Evolutionary conservation across 2,797 vertebrate genomes (phyloP), one percentile per base, ranked within the genome.

Genomic region (Loris lydekkerianus): DNA sequence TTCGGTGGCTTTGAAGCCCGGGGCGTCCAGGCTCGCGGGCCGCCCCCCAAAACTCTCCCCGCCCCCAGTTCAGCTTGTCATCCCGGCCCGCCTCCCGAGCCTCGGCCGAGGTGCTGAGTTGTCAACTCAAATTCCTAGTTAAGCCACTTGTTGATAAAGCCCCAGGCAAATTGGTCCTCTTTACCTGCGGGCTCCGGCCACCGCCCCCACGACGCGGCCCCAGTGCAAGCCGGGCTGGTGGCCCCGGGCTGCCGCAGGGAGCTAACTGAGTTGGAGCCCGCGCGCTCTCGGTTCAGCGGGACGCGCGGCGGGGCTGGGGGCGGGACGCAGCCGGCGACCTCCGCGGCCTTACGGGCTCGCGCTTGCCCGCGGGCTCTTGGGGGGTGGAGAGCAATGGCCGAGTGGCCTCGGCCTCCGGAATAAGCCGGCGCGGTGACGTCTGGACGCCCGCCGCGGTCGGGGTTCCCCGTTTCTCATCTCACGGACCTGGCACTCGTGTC

Each of bases 111-210:
- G 95, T 95, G 94, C 80, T 43, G 92, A 95, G 80, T 88, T 93
- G 95, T 97, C 86, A 67, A 37, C 43, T 73, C 46, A 58, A 95
- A 97, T 94, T 95, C 95, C 83, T 84, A 37, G 76, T 96, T 94
- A 95, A 96, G 82, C 88, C 86, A 49, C 96, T 95, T 84, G 95
- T 72, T 65, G 95, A 96, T 95, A 95, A 93, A 58, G 23, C 94
- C 84, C 17, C 4, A 0, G 90, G 87, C 85, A 86, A 91, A 90
- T 37, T 9, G 6, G 67, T 81, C 46, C 75, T n/a, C 40, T 25
- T 10, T 95, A 97, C 97, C 97, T 97, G 97, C 76, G n/a, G 0
- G 7, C 82, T 10, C 60, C 14, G 27, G n/a, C 81, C 81, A 65
- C 49, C 23, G 10, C 96, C 29, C 25, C 1, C 37, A 46, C 34